These are phyloP conservation scores for Drosophila picticornis DNA, from an alignment of 2,888 invertebrate species.

Conservation along the genomic window DNA sequence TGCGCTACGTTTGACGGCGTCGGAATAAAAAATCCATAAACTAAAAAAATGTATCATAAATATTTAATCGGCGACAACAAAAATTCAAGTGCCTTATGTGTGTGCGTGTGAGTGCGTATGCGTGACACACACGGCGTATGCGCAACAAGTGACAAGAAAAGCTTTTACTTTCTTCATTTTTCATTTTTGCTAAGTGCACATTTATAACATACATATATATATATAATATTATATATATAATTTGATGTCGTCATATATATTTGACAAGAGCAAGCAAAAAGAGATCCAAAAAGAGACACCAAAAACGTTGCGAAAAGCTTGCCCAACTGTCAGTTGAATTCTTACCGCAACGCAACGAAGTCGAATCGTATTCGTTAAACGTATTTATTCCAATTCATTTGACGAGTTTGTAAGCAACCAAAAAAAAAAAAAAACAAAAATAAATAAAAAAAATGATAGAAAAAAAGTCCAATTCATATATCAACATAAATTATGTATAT, in stretches of 20 bases:
- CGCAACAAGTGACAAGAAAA: slow-evolving; percentile 74
- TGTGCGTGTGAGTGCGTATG: not conserved
- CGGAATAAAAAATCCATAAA: slow-evolving; percentile 55
- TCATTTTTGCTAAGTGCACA: slow-evolving; percentile 49
- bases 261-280: slow-evolving; percentile 32
- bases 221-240: slow-evolving; percentile 12
- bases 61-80: slow-evolving; percentile 49
- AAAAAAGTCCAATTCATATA: slow-evolving; percentile 26
- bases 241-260: slow-evolving; percentile 65
- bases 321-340: slow-evolving; percentile 67
- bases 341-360: slow-evolving; percentile 68
- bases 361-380: slow-evolving; percentile 47
- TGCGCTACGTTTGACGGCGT: slow-evolving; percentile 38
- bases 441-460: not conserved
- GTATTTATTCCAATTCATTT: slow-evolving; percentile 18
- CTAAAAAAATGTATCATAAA: slow-evolving; percentile 52
- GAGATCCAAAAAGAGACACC: slow-evolving; percentile 39
- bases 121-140: slow-evolving; percentile 68
- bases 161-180: slow-evolving; percentile 57
- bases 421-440: not conserved
- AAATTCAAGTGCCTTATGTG: slow-evolving; percentile 5
- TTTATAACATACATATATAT: slow-evolving; percentile 28
- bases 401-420: slow-evolving; percentile 38
- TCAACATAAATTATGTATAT: slow-evolving; percentile 19
- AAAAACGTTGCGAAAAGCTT: slow-evolving; percentile 65